Percentiles rank a stretch among this genome's conserved stretches.
Evolutionary conservation across 1,140 invertebrate genomes (phyloP).

Genomic region (Magallana ariakensis): DNA sequence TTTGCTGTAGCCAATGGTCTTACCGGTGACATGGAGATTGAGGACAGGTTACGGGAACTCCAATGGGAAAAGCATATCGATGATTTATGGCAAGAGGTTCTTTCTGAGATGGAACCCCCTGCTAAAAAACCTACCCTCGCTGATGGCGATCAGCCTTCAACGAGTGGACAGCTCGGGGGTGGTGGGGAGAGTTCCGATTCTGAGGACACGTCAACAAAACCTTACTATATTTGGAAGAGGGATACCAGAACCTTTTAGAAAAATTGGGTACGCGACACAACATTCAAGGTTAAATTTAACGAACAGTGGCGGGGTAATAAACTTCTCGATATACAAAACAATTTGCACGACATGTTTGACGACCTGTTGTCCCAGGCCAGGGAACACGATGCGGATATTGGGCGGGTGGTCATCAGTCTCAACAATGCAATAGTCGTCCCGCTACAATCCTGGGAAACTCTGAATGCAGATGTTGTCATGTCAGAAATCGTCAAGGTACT

Average conservation of each 20-base stretch:
- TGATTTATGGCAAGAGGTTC: no score
- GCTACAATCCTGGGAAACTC: conserved; percentile 32
- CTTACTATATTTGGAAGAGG: conserved; percentile 33
- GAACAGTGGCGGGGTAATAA: conserved; percentile 26
- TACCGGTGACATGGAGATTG: conserved; percentile 15
- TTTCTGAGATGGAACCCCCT: conserved; percentile 23
- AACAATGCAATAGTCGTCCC: conserved; percentile 41
- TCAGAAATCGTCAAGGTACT: conserved; percentile 29
- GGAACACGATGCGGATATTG: conserved; percentile 39
- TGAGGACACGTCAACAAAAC: conserved; percentile 17
- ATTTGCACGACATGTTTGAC: conserved; percentile 48
- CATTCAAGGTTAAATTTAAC: conserved; percentile 40
- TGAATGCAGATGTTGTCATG: conserved; percentile 48
- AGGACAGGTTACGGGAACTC: conserved; percentile 30
- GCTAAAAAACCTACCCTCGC: background rate
- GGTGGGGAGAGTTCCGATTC: conserved; percentile 15
- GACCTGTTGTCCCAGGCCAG: conserved; percentile 47
- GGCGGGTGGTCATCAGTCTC: conserved; percentile 36
- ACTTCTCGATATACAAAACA: conserved; percentile 9
- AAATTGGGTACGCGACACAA: conserved; percentile 9
- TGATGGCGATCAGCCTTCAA: conserved; percentile 26
- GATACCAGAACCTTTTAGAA: conserved; percentile 39
- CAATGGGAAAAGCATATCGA: conserved; percentile 1
- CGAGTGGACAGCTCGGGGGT: conserved; percentile 18
- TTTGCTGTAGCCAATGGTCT: conserved; percentile 42